A percentile compares a stretch with the other conserved stretches of the same genome.
These are phyloP conservation scores for Gambusia yucatana DNA, from an alignment of 2,797 vertebrate species.

Conservation along the genomic window DNA sequence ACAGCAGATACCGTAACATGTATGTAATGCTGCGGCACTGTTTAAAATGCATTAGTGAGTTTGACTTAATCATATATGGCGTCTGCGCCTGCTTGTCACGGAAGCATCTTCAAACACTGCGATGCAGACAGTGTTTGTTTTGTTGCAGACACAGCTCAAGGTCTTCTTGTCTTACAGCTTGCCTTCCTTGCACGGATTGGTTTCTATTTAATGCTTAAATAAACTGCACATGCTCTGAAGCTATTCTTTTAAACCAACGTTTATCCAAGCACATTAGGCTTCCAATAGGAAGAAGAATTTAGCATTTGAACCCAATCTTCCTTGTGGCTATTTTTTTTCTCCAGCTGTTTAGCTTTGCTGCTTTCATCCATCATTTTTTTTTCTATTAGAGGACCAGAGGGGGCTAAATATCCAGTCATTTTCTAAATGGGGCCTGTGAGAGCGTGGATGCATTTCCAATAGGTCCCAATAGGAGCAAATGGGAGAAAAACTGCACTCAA, in stretches of 20 bases:
- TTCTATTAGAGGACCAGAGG: conserved; percentile 53
- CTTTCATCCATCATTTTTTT: conserved; percentile 59
- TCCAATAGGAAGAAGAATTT: conserved; percentile 26
- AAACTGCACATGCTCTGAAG: conserved; percentile 23
- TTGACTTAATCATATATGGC: conserved; percentile 22
- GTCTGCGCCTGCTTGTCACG: conserved; percentile 10
- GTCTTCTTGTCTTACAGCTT: conserved; percentile 27
- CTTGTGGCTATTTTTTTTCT: conserved; percentile 47
- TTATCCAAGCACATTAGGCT: conserved; percentile 38
- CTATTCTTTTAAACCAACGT: conserved; percentile 29
- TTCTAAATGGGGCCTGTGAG: conserved; percentile 62
- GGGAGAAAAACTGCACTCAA: conserved; percentile 38
- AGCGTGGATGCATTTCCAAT: conserved; percentile 60
- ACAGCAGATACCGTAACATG: not conserved
- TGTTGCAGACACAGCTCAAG: conserved; percentile 27
- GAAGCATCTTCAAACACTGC: conserved; percentile 13
- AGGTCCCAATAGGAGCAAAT: conserved; percentile 44
- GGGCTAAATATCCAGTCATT: conserved; percentile 55
- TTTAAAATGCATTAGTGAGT: conserved; percentile 23
- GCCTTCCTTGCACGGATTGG: conserved; percentile 8
- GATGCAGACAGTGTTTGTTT: conserved; percentile 8
- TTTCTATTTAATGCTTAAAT: conserved; percentile 29
- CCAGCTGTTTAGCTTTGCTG: conserved; percentile 48
- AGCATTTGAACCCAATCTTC: conserved; percentile 35
- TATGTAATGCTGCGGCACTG: not conserved